phyloP scores from a whole-genome alignment of 2,888 invertebrate genomes.

The Pyrochroa serraticornis region DNA sequence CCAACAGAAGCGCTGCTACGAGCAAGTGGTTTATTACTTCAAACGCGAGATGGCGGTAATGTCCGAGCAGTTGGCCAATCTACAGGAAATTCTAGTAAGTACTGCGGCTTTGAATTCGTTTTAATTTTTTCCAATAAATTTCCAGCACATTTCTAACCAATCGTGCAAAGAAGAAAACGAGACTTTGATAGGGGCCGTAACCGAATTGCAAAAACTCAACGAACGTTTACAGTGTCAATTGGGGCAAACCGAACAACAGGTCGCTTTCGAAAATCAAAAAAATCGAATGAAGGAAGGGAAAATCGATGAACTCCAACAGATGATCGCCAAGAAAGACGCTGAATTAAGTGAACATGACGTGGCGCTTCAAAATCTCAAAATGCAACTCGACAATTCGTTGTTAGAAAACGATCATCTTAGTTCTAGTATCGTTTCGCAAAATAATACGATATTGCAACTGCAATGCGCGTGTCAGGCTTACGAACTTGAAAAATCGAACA shows the following conservation, averaged over 20 bases:
- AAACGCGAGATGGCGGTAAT: conserved; percentile 48
- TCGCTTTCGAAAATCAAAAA: conserved; percentile 41
- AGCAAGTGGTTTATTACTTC: conserved; percentile 47
- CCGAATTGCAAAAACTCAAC: conserved; percentile 41
- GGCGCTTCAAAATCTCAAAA: conserved; percentile 51
- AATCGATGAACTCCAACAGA: conserved; percentile 47
- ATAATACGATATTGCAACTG: conserved; percentile 39
- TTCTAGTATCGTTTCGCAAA: conserved; percentile 37
- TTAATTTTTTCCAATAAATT: conserved; percentile 28
- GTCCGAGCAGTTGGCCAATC: conserved; percentile 46
- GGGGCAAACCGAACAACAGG: conserved; percentile 41
- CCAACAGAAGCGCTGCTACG: conserved; percentile 46
- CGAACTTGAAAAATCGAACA: conserved; percentile 32
- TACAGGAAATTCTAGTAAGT: conserved; percentile 50
- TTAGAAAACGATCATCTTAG: conserved; percentile 47
- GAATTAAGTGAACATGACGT: conserved; percentile 43
- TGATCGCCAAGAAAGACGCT: conserved; percentile 44
- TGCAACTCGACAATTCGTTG: conserved; percentile 52
- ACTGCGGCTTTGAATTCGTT: background rate
- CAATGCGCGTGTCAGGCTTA: conserved; percentile 35
- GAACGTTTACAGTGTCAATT: conserved; percentile 41
- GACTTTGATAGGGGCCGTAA: conserved; percentile 39
- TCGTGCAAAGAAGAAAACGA: conserved; percentile 42
- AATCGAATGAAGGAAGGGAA: conserved; percentile 45
- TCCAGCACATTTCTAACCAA: conserved; percentile 45